Evolutionary conservation across 2,888 invertebrate species (phyloP), one percentile per base, ranked within the genome.

Genomic region (Pseudococcus viburni): DNA sequence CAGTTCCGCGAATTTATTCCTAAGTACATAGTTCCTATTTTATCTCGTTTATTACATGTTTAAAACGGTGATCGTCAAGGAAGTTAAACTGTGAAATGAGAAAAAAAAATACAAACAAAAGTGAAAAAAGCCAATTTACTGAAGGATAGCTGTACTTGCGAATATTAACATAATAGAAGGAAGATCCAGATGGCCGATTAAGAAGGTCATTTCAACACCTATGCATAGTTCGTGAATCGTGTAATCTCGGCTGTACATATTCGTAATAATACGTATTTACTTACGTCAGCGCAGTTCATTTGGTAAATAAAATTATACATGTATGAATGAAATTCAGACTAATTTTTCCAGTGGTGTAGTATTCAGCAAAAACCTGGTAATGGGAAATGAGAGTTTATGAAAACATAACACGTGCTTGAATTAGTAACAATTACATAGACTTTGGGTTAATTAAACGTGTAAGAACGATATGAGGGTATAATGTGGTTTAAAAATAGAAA

Each of bases 111-210:
- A 83, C 80, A 46, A 83, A 83, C 46, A 83, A 83, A 83, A 46
- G 46, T 42, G 73, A 46, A 46, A 83, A 83, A 83, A 46, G 46
- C 80, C 80, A 83, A 46, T 83, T 83, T 46, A 46, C 80, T 17
- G 80, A 83, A 83, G 80, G 46, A 46, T 83, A 83, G 19, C 42
- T 80, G 39, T 19, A 42, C 80, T 83, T 19, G 80, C 42, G 22
- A 19, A 83, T 83, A 46, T 83, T 83, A 83, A 83, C 80, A 83
- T 83, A 83, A 83, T 83, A 83, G 46, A 46, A 83, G 80, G 80
- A 83, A 83, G 80, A 83, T 83, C 46, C 46, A 83, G 46, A 46
- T 33, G 80, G 46, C 46, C 80, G 80, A 83, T 83, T 46, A 19
- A 83, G 80, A 83, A 83, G 80, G 80, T 83, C 80, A 46, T 83